Base-by-base conservation (phyloP, 2,888 invertebrate genomes). In the Myathropa florea region DNA sequence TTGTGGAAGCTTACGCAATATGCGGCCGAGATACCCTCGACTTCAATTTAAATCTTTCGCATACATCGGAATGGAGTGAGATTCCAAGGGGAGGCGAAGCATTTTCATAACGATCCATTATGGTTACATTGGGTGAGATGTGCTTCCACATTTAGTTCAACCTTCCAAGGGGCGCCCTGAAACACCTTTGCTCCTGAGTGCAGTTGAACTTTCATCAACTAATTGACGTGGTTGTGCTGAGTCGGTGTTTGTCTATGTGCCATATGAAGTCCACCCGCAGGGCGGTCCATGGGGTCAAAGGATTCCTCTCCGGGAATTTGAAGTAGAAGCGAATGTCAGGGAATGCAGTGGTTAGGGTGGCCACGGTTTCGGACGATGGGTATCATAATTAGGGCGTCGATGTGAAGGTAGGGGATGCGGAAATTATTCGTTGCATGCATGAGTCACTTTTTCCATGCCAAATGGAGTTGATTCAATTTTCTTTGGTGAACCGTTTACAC, bases 391-490 rank as follows among this genome's bases (percentile, higher is more conserved):
- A 71, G 36, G 55, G 64, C n/a, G 39, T 71, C 65, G 46, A 46
- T 55, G 46, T 61, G 55, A 72, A 67, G 71, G 46, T 55, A 65
- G 63, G 59, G 26, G 53, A 65, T 67, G 71, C 67, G 72, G 72
- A 83, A 77, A 77, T 67, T 61, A 72, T 68, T 72, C 77, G 57
- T 83, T 57, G 83, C 71, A 77, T 63, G 72, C 83, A 67, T 72
- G 77, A 61, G 71, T 72, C 61, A 55, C 21, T 72, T 60, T 71
- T 30, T 30, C 28, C 77, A 65, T 65, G 70, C 64, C 71, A 67
- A 83, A 67, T 72, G 67, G 77, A 72, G 67, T 61, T 77, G 83
- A 77, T 82, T 71, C 39, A 77, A 77, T 83, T 72, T 71, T 61
- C 71, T 65, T 65, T 60, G 26, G 26, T 65, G 28, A 60, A 4